These are phyloP conservation scores for Rhagophthalmus giganteus DNA, from an alignment of 2,888 invertebrate species.

Conservation along the genomic window DNA sequence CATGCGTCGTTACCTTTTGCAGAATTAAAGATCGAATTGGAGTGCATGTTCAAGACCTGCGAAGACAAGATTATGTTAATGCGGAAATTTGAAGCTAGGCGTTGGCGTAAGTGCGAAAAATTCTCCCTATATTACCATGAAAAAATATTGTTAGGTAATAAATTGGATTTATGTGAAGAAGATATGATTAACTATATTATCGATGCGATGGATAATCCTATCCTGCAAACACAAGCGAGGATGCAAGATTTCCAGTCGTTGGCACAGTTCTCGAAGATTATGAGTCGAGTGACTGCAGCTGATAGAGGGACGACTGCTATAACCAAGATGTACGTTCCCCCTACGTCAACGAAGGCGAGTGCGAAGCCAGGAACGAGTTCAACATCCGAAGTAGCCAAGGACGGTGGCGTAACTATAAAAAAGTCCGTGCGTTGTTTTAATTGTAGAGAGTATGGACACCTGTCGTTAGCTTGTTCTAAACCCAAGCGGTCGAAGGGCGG, in stretches of 20 bases:
- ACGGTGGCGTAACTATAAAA: background rate
- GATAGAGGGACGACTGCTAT: background rate
- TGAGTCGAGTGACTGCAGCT: background rate
- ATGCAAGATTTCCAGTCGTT: background rate
- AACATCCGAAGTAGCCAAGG: background rate
- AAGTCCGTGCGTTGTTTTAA: background rate
- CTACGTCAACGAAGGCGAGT: too few species aligned
- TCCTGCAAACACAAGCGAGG: background rate
- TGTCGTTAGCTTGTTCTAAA: background rate
- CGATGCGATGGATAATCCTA: background rate
- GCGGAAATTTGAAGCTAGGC: background rate
- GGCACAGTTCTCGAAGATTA: background rate
- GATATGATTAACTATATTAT: background rate
- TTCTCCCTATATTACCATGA: background rate
- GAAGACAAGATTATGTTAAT: background rate
- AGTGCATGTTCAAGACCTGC: background rate
- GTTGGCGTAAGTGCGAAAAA: background rate
- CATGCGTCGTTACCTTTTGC: background rate
- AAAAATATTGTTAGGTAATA: background rate
- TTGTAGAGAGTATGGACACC: background rate
- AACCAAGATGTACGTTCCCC: background rate
- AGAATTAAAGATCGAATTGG: background rate
- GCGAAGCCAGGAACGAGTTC: background rate
- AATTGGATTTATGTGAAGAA: background rate
- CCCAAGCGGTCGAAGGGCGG: background rate